These are phyloP conservation scores for Recurvirostra avosetta DNA, from an alignment of 2,113 vertebrate genomes.

Conservation along the genomic window DNA sequence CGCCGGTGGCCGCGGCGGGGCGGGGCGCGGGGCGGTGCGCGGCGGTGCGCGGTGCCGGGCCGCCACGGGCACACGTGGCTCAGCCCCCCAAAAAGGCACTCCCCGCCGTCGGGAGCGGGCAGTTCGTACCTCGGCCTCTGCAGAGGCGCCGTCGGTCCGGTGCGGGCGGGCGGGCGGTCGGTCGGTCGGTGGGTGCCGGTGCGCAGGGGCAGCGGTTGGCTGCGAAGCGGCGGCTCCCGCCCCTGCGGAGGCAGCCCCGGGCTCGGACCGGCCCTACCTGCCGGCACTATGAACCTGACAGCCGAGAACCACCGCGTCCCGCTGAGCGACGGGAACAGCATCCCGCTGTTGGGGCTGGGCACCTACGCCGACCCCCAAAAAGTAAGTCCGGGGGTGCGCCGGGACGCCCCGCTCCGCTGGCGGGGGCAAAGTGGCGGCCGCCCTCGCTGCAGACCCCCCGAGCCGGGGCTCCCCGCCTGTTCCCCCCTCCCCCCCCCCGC, in stretches of 20 bases:
- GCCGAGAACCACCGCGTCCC: constrained; percentile 75
- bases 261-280: neutral
- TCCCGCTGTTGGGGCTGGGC: constrained; percentile 88
- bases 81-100: constrained; percentile 50
- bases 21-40: neutral
- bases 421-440: neutral
- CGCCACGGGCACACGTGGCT: constrained; percentile 32
- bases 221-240: neutral
- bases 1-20: neutral
- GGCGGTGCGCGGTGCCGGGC: neutral
- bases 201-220: neutral
- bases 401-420: neutral
- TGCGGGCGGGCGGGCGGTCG: neutral
- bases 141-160: neutral
- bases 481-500: too few relatives aligned
- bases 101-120: neutral
- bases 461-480: too few relatives aligned
- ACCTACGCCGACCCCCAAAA: constrained; percentile 81
- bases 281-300: constrained; percentile 71
- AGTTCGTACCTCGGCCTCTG: neutral
- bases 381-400: constrained; percentile 68
- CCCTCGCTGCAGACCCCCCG: neutral
- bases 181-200: neutral
- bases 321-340: constrained; percentile 84
- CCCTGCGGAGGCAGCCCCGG: neutral